Evolutionary conservation across 2,888 invertebrate genomes (phyloP).

Genomic region (Bellardia pandia): DNA sequence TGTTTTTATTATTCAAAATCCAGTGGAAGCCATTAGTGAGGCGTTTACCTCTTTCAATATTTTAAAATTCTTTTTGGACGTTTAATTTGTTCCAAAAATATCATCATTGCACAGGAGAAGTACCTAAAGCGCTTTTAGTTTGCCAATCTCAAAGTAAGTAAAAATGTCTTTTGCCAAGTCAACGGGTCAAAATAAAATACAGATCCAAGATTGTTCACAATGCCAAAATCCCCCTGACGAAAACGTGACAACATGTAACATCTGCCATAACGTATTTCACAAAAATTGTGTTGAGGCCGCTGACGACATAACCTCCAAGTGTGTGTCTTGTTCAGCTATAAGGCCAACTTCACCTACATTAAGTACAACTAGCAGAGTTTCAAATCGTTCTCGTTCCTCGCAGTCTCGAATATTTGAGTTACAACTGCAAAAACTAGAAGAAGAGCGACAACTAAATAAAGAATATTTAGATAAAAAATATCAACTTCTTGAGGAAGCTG

Average conservation of each 20-base stretch:
- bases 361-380: too few species aligned
- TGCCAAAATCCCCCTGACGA: too few species aligned
- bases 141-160: conserved; percentile 18
- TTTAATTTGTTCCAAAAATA: neutral
- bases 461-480: conserved; percentile 18
- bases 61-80: conserved; percentile 19
- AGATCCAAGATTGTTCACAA: too few species aligned
- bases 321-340: too few species aligned
- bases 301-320: too few species aligned
- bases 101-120: neutral
- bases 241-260: too few species aligned
- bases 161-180: neutral
- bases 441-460: conserved; percentile 30
- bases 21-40: neutral
- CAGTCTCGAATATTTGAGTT: conserved; percentile 8
- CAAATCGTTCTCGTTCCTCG: too few species aligned
- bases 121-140: conserved; percentile 3
- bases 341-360: too few species aligned
- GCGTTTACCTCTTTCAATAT: conserved; percentile 13
- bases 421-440: conserved; percentile 33
- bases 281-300: too few species aligned
- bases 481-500: conserved; percentile 22
- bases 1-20: conserved; percentile 1
- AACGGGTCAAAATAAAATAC: too few species aligned
- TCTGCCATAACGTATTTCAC: too few species aligned